These are phyloP conservation scores for Ariopsis seemanni DNA, from an alignment of 2,113 vertebrate genomes.

Conservation along the genomic window DNA sequence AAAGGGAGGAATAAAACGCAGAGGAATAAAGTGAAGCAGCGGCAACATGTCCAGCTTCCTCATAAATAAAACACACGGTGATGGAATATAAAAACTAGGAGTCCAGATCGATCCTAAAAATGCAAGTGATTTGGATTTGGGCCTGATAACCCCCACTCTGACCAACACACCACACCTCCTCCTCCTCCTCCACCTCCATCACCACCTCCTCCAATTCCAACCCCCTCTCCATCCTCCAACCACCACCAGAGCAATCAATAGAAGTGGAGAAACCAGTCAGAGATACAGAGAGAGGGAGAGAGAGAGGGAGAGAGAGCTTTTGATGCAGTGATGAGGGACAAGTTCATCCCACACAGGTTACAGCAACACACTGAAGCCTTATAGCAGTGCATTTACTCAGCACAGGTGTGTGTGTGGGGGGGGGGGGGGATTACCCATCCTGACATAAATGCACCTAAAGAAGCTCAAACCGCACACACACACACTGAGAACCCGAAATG, in stretches of 20 bases:
- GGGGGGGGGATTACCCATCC: background rate
- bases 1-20: background rate
- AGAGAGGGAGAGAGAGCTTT: background rate
- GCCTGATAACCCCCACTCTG: background rate
- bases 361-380: background rate
- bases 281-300: background rate
- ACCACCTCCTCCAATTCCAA: background rate
- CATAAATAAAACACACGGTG: background rate
- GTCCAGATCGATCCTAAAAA: background rate
- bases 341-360: slow-evolving; percentile 10
- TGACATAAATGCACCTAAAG: slow-evolving; percentile 9
- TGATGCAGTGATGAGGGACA: slow-evolving; percentile 26
- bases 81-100: background rate
- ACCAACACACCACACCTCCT: background rate
- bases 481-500: background rate
- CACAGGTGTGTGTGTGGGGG: background rate
- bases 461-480: background rate
- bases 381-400: background rate
- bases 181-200: background rate
- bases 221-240: slow-evolving; percentile 1
- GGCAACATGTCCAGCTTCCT: background rate
- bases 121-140: slow-evolving; percentile 7
- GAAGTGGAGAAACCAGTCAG: slow-evolving; percentile 15
- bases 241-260: slow-evolving; percentile 18
- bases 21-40: background rate